Evolutionary conservation across 2,888 invertebrate genomes (phyloP), one percentile per base, ranked within the genome.

Genomic region (Diarsia dahlii): DNA sequence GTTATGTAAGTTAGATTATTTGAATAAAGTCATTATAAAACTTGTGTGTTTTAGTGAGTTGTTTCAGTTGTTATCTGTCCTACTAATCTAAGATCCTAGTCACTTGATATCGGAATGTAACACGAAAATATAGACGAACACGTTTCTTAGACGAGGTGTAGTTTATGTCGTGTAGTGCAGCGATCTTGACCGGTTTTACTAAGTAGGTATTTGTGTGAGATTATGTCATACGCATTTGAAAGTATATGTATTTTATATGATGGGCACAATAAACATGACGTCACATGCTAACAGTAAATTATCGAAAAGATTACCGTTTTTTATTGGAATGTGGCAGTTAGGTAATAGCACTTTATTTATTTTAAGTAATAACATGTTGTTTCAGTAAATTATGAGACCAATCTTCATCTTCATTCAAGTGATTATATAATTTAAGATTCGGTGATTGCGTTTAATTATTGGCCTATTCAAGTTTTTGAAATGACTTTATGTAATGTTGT

Each of bases 401-500:
- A 71, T 78, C 77, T 60, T 76, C 74, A 63, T 74, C 71, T 76
- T 78, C 71, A 77, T 75, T 77, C 10, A 74, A 76, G 68, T 52
- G 67, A 72, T 90, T 90, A 87, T 58, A 77, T 88, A 88, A 90
- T 78, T 72, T 76, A 56, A 82, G 71, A 79, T 85, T 84, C 71
- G 69, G 76, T 78, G 81, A 86, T 89, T 84, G 85, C 69, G 74
- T 76, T 87, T 86, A 85, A 88, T 88, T 87, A 88, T 78, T 86
- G 78, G 74, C 81, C 80, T 84, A 87, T 89, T 85, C 81, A 85
- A 85, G 71, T 69, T 58, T 73, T 71, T 78, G 84, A 46, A 88
- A 84, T 85, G 70, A 82, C 76, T 85, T 87, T 87, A 90, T 82
- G 81, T 89, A 90, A 90, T 84, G 79, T 74, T 77, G 79, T 81